Conservation (phyloP, 2,888 invertebrate genomes). For the Lycophotia porphyrea region DNA sequence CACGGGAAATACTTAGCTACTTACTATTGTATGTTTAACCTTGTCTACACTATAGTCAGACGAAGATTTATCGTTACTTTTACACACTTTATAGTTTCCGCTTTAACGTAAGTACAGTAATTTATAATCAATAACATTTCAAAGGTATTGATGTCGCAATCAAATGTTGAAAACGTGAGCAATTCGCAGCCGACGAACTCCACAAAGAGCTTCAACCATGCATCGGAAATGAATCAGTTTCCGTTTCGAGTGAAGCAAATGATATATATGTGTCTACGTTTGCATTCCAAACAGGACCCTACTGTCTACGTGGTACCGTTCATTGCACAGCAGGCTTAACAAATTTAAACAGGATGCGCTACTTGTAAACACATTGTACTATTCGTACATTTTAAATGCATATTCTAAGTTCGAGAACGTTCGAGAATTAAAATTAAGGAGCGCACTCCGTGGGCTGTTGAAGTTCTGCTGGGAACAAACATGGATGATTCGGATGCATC, state of each 20-base stretch:
- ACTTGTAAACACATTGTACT: conserved; percentile 77
- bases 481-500: conserved; percentile 63
- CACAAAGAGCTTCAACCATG: conserved; percentile 89
- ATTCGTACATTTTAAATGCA: conserved; percentile 80
- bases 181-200: conserved; percentile 86
- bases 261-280: conserved; percentile 80
- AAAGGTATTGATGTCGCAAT: conserved; percentile 87
- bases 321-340: conserved; percentile 69
- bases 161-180: conserved; percentile 89
- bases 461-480: conserved; percentile 64
- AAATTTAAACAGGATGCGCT: conserved; percentile 77
- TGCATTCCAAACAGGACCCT: conserved; percentile 78
- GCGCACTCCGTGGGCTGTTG: conserved; percentile 63
- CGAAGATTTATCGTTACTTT: conserved; percentile 19
- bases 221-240: conserved; percentile 90
- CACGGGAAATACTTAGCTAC: conserved; percentile 64
- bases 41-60: conserved; percentile 22
- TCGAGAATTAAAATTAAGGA: conserved; percentile 76
- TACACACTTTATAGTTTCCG: conserved; percentile 8
- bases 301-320: conserved; percentile 72
- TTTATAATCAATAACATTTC: conserved; percentile 71
- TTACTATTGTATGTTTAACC: conserved; percentile 51
- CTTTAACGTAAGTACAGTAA: conserved; percentile 40
- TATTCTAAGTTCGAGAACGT: conserved; percentile 74
- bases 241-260: conserved; percentile 87